These are phyloP conservation scores for Chrysopilus asiliformis DNA, from an alignment of 2,888 invertebrate genomes.

Conservation along the genomic window DNA sequence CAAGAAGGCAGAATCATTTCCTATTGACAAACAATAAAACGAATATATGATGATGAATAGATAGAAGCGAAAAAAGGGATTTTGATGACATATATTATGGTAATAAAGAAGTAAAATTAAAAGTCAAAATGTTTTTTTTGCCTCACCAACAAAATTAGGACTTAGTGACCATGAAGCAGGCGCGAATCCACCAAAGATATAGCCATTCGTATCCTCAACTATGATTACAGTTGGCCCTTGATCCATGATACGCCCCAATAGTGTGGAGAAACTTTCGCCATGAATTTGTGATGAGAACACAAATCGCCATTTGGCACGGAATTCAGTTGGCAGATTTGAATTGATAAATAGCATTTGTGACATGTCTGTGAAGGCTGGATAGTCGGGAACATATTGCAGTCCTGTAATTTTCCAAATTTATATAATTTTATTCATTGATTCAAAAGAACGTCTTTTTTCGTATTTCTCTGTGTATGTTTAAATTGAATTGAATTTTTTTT, in stretches of 20 bases:
- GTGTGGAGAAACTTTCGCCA: slow-evolving; percentile 81
- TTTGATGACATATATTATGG: slow-evolving; percentile 3
- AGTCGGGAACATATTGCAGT: slow-evolving; percentile 58
- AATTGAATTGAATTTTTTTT: too few species aligned
- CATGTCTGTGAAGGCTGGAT: slow-evolving; percentile 60
- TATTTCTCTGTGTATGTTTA: too few species aligned
- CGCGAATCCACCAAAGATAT: slow-evolving; percentile 85
- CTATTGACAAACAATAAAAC: too few species aligned
- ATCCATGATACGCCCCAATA: slow-evolving; percentile 57
- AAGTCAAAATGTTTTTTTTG: too few species aligned
- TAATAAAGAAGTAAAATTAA: not conserved
- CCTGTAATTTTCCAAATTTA: slow-evolving; percentile 39
- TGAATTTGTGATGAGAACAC: slow-evolving; percentile 76
- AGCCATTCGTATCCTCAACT: slow-evolving; percentile 65
- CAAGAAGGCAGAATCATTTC: slow-evolving; percentile 63
- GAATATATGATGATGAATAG: too few species aligned
- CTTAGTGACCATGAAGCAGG: slow-evolving; percentile 60
- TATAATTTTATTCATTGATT: too few species aligned
- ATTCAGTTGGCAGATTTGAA: slow-evolving; percentile 58
- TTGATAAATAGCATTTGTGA: slow-evolving; percentile 71
- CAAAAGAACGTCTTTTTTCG: too few species aligned
- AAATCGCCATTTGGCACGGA: slow-evolving; percentile 71
- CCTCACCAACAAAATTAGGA: slow-evolving; percentile 63
- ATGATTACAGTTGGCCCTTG: slow-evolving; percentile 74
- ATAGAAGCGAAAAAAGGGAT: not conserved